Percentiles rank a stretch among this genome's conserved stretches.
Conservation (phyloP, 2,797 vertebrate genomes). For the Sparus aurata region DNA sequence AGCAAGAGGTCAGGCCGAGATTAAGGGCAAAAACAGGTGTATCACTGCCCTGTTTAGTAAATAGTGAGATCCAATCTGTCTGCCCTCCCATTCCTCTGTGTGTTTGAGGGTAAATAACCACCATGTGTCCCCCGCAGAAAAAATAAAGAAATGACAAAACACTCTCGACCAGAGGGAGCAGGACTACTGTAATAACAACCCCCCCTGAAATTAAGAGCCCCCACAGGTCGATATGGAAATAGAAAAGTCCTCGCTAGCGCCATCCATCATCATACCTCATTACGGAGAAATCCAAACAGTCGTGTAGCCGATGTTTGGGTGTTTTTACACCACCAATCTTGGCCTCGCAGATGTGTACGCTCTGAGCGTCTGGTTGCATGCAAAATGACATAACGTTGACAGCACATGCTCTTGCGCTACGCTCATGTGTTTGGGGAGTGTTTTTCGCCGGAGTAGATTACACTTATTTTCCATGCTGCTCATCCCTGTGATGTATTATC, state of each 20-base stretch:
- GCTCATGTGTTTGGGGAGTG: conserved; percentile 54
- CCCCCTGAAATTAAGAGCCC: conserved; percentile 26
- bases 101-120: conserved; percentile 78
- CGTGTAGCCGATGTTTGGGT: conserved; percentile 61
- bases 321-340: conserved; percentile 62
- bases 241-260: conserved; percentile 34
- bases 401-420: conserved; percentile 58
- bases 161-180: conserved; percentile 19
- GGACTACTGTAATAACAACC: conserved; percentile 61
- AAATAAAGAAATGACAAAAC: conserved; percentile 69
- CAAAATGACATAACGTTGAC: conserved; percentile 79
- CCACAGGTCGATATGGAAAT: conserved; percentile 61
- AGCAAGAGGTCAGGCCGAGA: conserved; percentile 58
- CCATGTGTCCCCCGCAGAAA: conserved; percentile 71
- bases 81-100: conserved; percentile 56
- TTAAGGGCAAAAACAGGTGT: conserved; percentile 74
- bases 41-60: conserved; percentile 74
- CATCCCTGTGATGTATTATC: conserved; percentile 75
- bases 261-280: conserved; percentile 76
- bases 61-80: conserved; percentile 66
- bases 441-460: conserved; percentile 65
- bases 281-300: conserved; percentile 80
- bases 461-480: conserved; percentile 78
- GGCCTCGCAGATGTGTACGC: conserved; percentile 72
- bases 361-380: conserved; percentile 70